Evolutionary conservation across 2,888 invertebrate genomes (phyloP).

Genomic region (Macrophya annulata): DNA sequence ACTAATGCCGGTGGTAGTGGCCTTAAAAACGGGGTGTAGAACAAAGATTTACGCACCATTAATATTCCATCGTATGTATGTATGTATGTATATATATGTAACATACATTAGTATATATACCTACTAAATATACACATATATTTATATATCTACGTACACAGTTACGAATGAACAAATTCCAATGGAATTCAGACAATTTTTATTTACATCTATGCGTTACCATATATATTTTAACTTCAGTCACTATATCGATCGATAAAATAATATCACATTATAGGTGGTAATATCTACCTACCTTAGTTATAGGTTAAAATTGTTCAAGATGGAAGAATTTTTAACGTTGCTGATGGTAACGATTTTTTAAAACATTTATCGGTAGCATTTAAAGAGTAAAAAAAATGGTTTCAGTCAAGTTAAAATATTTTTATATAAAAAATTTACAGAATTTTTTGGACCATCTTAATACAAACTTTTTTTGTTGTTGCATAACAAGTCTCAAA

Average conservation of each 20-base stretch:
- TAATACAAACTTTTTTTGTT: background rate
- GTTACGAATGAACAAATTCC: background rate
- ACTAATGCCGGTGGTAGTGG: slow-evolving; percentile 40
- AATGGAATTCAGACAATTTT: background rate
- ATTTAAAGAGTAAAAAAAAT: no score
- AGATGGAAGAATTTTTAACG: background rate
- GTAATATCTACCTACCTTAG: background rate
- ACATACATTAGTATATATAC: no score
- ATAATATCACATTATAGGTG: background rate
- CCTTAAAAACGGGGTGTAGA: slow-evolving; percentile 46
- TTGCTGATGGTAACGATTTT: background rate
- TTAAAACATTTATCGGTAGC: background rate
- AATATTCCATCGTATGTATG: slow-evolving; percentile 11
- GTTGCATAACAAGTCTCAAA: background rate
- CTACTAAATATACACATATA: background rate
- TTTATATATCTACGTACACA: background rate
- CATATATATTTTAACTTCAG: background rate
- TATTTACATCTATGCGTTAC: background rate
- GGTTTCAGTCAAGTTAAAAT: background rate
- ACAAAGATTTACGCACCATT: slow-evolving; percentile 48
- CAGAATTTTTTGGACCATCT: background rate
- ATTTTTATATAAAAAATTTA: background rate
- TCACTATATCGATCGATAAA: background rate
- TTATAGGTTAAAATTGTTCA: background rate
- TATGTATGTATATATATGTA: no score